phyloP scores from a whole-genome alignment of 1,140 invertebrate species.

The Solenopsis invicta region DNA sequence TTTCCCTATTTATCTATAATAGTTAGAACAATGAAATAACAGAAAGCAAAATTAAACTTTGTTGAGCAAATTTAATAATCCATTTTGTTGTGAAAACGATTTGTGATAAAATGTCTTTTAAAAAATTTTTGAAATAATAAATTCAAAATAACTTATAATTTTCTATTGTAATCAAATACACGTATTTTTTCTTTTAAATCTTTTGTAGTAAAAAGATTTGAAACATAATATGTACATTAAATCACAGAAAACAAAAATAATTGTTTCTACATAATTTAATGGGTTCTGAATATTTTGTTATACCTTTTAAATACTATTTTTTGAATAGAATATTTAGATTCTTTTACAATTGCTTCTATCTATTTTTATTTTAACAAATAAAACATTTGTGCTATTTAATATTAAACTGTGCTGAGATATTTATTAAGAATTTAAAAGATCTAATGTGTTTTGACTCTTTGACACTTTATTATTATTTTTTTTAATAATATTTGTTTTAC shows the following conservation, averaged over 20 bases:
- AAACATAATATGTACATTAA: no score
- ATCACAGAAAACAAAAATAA: no score
- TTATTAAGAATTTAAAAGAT: neutral
- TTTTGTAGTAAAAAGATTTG: neutral
- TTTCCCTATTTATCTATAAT: neutral
- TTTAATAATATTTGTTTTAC: neutral
- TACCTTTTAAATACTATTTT: no score
- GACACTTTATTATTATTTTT: neutral
- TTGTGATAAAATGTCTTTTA: neutral
- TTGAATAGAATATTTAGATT: no score
- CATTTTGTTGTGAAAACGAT: neutral
- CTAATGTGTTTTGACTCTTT: neutral
- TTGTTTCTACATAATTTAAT: no score
- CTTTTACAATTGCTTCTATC: no score
- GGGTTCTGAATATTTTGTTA: no score
- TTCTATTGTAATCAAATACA: neutral
- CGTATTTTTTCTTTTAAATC: neutral
- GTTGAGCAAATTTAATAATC: neutral
- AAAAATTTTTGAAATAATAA: neutral
- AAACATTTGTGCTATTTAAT: no score
- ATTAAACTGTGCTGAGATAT: no score
- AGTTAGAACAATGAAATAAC: constrained; percentile 3
- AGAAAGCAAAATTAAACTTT: neutral
- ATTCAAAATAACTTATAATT: neutral
- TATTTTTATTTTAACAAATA: no score